Conservation (phyloP, 1,140 invertebrate species). For the Solenopsis fugax region DNA sequence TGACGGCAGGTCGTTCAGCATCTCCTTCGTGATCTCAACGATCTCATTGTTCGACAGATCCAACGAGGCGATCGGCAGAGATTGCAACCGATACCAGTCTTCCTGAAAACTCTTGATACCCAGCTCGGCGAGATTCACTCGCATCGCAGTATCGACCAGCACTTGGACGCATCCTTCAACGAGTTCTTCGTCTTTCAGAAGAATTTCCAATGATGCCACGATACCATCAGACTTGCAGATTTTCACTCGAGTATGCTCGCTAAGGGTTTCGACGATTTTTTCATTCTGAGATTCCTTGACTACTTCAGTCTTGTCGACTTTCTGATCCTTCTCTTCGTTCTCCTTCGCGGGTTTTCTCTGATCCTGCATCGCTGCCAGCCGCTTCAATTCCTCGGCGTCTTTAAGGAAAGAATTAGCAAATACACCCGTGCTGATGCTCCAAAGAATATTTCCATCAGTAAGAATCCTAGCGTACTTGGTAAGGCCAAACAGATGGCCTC, state of each 20-base stretch:
- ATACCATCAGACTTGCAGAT: slow-evolving; percentile 70
- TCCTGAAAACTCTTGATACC: slow-evolving; percentile 73
- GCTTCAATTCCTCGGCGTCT: slow-evolving; percentile 60
- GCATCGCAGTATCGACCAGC: slow-evolving; percentile 44
- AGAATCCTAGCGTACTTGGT: slow-evolving; percentile 66
- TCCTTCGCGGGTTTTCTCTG: neutral
- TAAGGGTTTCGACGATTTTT: neutral
- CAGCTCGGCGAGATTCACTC: slow-evolving; percentile 62
- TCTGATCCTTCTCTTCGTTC: neutral
- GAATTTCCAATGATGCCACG: slow-evolving; percentile 65
- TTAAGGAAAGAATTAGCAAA: slow-evolving; percentile 75
- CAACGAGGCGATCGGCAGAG: slow-evolving; percentile 56
- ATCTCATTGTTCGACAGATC: slow-evolving; percentile 76
- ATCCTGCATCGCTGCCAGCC: slow-evolving; percentile 48
- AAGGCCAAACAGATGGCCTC: slow-evolving; percentile 72
- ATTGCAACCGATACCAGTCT: slow-evolving; percentile 76
- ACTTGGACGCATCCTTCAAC: slow-evolving; percentile 58
- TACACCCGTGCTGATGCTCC: slow-evolving; percentile 71
- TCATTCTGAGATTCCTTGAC: neutral
- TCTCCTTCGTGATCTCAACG: slow-evolving; percentile 73
- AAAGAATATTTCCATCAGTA: slow-evolving; percentile 67
- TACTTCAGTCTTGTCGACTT: neutral
- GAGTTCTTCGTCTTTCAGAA: slow-evolving; percentile 55
- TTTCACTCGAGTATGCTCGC: slow-evolving; percentile 53
- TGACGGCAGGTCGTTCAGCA: slow-evolving; percentile 76